A percentile compares a stretch with the other conserved stretches of the same genome.
These are phyloP conservation scores for Eristalinus aeneus DNA, from an alignment of 2,888 invertebrate species.

Conservation along the genomic window DNA sequence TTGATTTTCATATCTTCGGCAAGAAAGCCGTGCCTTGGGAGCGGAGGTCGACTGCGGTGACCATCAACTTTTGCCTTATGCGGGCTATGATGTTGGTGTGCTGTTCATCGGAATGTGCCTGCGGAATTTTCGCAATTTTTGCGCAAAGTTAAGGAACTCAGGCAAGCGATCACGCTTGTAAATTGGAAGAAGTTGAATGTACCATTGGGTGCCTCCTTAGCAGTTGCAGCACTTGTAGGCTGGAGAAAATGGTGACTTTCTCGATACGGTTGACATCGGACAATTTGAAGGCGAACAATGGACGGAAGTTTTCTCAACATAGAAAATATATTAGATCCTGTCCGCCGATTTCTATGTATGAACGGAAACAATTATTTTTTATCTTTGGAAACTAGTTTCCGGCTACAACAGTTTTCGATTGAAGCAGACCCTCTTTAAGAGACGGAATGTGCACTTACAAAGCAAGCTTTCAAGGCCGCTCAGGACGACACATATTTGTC, in stretches of 20 bases:
- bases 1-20: constrained; percentile 32
- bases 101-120: constrained; percentile 24
- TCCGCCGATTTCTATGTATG: too few species aligned
- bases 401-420: too few species aligned
- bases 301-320: neutral
- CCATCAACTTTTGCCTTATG: constrained; percentile 26
- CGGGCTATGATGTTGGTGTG: neutral
- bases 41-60: constrained; percentile 6
- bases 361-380: too few species aligned
- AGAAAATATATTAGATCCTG: too few species aligned
- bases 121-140: constrained; percentile 22
- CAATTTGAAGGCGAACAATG: neutral
- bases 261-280: neutral
- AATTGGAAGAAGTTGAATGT: constrained; percentile 44
- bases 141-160: constrained; percentile 4
- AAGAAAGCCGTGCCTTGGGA: constrained; percentile 8
- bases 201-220: constrained; percentile 13
- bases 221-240: neutral
- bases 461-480: too few species aligned
- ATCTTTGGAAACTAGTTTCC: too few species aligned
- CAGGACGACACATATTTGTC: too few species aligned
- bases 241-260: neutral
- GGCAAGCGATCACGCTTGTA: neutral
- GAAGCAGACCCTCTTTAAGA: too few species aligned
- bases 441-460: too few species aligned